These are phyloP conservation scores for Platerodrilus igneus DNA, from an alignment of 2,888 invertebrate species.

Conservation along the genomic window DNA sequence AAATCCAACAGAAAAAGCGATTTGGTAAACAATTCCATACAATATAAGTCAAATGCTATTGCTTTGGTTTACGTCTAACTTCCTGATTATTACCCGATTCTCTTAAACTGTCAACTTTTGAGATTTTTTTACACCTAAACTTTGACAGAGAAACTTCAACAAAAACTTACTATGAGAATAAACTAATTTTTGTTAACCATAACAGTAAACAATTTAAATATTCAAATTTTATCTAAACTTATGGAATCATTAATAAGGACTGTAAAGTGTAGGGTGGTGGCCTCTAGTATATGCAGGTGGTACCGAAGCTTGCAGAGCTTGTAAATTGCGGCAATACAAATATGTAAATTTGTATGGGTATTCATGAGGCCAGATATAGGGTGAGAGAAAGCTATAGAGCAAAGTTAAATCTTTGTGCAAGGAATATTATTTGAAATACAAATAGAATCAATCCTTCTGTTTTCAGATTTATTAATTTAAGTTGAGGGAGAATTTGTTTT, in stretches of 20 bases:
- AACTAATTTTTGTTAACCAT: neutral
- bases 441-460: constrained; percentile 10
- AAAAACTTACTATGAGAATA: constrained; percentile 2
- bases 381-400: constrained; percentile 21
- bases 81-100: constrained; percentile 8
- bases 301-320: constrained; percentile 33
- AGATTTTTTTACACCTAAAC: too few species aligned
- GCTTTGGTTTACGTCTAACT: too few species aligned
- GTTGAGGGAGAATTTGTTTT: too few species aligned
- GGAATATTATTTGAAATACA: constrained; percentile 17
- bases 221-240: constrained; percentile 21
- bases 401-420: constrained; percentile 16
- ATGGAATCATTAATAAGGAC: constrained; percentile 24
- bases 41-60: constrained; percentile 28
- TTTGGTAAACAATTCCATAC: constrained; percentile 24
- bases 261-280: constrained; percentile 22
- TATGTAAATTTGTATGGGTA: constrained; percentile 39
- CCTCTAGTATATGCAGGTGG: constrained; percentile 34
- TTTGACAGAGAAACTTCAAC: too few species aligned
- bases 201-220: constrained; percentile 17
- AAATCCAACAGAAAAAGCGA: constrained; percentile 24
- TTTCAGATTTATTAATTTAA: neutral
- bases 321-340: constrained; percentile 39
- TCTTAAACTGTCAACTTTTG: constrained; percentile 3
- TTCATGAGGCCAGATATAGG: constrained; percentile 32